These are phyloP conservation scores for Geophilus truncorum DNA, from an alignment of 2,888 invertebrate species.

Conservation along the genomic window DNA sequence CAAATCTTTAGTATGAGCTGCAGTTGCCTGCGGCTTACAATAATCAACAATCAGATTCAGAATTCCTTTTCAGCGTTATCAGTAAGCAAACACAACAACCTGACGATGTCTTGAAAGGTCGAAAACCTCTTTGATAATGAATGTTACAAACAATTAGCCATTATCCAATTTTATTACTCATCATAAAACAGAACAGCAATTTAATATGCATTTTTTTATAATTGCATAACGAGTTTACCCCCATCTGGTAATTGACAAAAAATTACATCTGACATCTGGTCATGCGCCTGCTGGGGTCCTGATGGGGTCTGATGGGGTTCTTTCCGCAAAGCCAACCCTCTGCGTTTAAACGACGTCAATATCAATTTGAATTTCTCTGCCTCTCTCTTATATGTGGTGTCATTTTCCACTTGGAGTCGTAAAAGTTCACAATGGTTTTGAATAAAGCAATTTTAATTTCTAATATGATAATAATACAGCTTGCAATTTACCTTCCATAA, in stretches of 20 bases:
- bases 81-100: not conserved
- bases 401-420: slow-evolving; percentile 6
- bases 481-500: not conserved
- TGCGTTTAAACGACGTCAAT: slow-evolving; percentile 8
- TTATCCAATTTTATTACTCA: too few species aligned
- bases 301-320: not conserved
- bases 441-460: not conserved
- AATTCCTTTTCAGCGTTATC: too few species aligned
- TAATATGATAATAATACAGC: not conserved
- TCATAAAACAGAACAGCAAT: too few species aligned
- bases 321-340: not conserved
- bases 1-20: too few species aligned
- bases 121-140: not conserved
- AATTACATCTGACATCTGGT: slow-evolving; percentile 1
- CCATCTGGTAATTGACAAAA: not conserved
- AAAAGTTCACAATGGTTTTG: not conserved
- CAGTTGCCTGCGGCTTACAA: too few species aligned
- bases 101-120: not conserved
- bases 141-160: not conserved
- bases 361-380: slow-evolving; percentile 6
- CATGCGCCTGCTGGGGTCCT: not conserved
- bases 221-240: not conserved
- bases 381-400: not conserved
- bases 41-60: too few species aligned
- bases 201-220: not conserved